These are phyloP conservation scores for Orius insidiosus DNA, from an alignment of 1,140 invertebrate genomes.

Conservation along the genomic window DNA sequence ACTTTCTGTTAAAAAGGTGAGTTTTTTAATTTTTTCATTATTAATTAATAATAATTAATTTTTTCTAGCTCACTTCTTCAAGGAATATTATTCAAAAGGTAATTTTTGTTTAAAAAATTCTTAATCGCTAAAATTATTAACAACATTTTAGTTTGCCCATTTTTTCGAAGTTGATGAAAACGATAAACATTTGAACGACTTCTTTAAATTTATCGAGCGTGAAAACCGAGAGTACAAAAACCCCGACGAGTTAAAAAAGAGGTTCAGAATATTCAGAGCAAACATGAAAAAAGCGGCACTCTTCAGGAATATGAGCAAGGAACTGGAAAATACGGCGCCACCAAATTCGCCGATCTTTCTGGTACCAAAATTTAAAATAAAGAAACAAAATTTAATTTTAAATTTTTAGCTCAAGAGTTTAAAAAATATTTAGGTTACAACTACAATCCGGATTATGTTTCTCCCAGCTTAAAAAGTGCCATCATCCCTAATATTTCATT, in stretches of 20 bases:
- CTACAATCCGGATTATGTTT: conserved; percentile 32
- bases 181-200: conserved; percentile 22
- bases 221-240: conserved; percentile 46
- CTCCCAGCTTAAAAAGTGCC: conserved; percentile 35
- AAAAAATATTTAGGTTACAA: conserved; percentile 44
- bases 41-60: too few species aligned
- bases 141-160: conserved; percentile 26
- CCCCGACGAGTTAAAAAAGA: conserved; percentile 41
- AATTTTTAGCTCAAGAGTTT: conserved; percentile 49
- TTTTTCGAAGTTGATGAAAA: conserved; percentile 21
- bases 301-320: conserved; percentile 68
- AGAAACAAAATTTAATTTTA: too few species aligned
- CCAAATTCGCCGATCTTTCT: conserved; percentile 76
- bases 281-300: conserved; percentile 66
- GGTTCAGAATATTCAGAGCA: conserved; percentile 61
- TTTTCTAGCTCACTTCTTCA: too few species aligned
- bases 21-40: too few species aligned
- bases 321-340: conserved; percentile 77
- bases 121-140: too few species aligned
- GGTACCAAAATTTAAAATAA: conserved; percentile 23
- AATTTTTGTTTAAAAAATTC: too few species aligned
- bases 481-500: conserved; percentile 41
- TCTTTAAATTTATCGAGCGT: conserved; percentile 36
- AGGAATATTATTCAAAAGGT: too few species aligned
- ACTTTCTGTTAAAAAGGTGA: too few species aligned